phyloP scores from a whole-genome alignment of 2,888 invertebrate genomes.

The Cephus pulcher region DNA sequence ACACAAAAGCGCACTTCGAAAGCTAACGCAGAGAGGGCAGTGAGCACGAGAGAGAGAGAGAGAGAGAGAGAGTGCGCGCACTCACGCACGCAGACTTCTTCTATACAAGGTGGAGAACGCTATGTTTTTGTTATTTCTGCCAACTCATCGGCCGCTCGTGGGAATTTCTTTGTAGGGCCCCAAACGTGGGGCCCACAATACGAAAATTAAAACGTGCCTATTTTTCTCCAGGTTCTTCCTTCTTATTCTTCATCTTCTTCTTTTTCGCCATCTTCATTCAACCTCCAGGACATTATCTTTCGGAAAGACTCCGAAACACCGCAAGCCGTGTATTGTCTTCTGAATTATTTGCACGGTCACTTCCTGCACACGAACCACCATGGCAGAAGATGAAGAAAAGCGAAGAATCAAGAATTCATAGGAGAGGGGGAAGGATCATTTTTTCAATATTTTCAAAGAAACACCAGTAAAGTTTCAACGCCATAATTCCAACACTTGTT shows the following conservation, averaged over 20 bases:
- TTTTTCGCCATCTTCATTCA: conserved; percentile 24
- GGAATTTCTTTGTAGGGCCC: conserved; percentile 53
- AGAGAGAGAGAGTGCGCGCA: not conserved
- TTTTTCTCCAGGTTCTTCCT: conserved; percentile 23
- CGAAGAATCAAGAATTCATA: not conserved
- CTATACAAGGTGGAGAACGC: conserved; percentile 15
- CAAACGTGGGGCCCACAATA: conserved; percentile 47
- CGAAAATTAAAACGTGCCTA: conserved; percentile 11
- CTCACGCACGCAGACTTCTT: not conserved
- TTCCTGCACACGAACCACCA: conserved; percentile 32
- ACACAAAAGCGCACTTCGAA: not conserved
- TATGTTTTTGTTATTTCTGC: conserved; percentile 61
- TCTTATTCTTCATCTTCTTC: conserved; percentile 27
- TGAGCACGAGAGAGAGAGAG: not conserved
- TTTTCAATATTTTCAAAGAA: not conserved
- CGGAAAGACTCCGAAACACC: not conserved
- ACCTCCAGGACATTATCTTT: not conserved
- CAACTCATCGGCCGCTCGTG: conserved; percentile 58
- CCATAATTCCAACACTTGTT: not conserved
- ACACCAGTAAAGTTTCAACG: not conserved
- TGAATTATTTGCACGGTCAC: conserved; percentile 48
- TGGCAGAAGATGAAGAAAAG: conserved; percentile 8
- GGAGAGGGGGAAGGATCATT: not conserved
- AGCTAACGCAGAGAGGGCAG: not conserved
- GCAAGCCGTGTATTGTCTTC: conserved; percentile 41